These are phyloP conservation scores for Cremastinae sp. DNA, from an alignment of 2,888 invertebrate species.

Conservation along the genomic window DNA sequence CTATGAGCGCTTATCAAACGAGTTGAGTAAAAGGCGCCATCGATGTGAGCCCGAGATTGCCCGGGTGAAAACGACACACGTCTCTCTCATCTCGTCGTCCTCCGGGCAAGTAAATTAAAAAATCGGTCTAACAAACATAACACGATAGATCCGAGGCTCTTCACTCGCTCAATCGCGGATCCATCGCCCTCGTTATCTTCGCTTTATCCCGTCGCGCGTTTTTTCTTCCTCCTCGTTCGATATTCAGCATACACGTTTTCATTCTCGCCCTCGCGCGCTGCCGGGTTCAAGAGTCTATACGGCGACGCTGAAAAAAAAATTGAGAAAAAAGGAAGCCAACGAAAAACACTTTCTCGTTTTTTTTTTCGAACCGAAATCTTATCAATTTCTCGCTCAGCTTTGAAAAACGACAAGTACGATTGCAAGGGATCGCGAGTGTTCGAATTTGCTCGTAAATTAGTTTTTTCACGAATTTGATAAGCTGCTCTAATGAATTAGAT, in stretches of 20 bases:
- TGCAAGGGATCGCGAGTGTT: not conserved
- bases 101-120: not conserved
- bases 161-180: conserved; percentile 17
- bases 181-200: conserved; percentile 15
- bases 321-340: conserved; percentile 9
- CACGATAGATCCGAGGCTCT: conserved; percentile 33
- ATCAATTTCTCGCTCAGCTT: conserved; percentile 5
- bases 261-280: not conserved
- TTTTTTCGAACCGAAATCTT: conserved; percentile 14
- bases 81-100: not conserved
- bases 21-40: conserved; percentile 56
- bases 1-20: conserved; percentile 70
- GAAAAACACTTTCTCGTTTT: conserved; percentile 1
- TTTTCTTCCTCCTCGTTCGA: no score
- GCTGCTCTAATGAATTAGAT: conserved; percentile 35
- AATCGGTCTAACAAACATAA: conserved; percentile 37
- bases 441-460: not conserved
- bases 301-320: not conserved
- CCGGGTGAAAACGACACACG: conserved; percentile 18
- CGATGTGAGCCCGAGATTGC: conserved; percentile 13
- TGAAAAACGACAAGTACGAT: not conserved
- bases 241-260: no score
- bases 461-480: not conserved
- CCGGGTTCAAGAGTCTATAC: not conserved
- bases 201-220: no score